Evolutionary conservation across 1,140 invertebrate genomes (phyloP).

Genomic region (Neodiprion pinetum): DNA sequence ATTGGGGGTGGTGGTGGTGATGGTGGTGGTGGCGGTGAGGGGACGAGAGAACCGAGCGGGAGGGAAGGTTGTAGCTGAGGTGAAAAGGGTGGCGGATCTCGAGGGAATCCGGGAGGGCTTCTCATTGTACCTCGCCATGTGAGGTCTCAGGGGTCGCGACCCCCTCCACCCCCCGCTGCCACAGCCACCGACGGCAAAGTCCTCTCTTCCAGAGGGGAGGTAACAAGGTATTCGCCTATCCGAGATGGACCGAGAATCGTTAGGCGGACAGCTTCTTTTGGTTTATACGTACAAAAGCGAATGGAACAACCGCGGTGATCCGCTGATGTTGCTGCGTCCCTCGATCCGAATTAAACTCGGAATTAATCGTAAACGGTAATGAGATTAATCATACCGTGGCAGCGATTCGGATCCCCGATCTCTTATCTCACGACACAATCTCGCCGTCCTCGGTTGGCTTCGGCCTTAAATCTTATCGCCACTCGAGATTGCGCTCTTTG

Average conservation of each 20-base stretch:
- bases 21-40: background rate
- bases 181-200: slow-evolving; percentile 14
- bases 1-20: background rate
- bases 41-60: background rate
- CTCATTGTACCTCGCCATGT: slow-evolving; percentile 48
- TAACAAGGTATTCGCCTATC: background rate
- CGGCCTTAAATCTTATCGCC: no score
- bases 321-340: background rate
- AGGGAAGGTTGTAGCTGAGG: slow-evolving; percentile 14
- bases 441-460: no score
- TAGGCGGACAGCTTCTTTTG: background rate
- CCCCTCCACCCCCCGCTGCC: slow-evolving; percentile 38
- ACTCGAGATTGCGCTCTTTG: no score
- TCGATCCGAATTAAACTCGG: background rate
- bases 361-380: background rate
- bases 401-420: background rate
- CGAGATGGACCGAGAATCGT: background rate
- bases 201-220: background rate
- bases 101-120: slow-evolving; percentile 9
- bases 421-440: no score
- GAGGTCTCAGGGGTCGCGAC: slow-evolving; percentile 41
- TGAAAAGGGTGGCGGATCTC: slow-evolving; percentile 5
- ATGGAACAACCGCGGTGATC: background rate
- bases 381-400: background rate
- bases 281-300: background rate